These are phyloP conservation scores for Cephus runcator DNA, from an alignment of 2,888 invertebrate species.

Conservation along the genomic window DNA sequence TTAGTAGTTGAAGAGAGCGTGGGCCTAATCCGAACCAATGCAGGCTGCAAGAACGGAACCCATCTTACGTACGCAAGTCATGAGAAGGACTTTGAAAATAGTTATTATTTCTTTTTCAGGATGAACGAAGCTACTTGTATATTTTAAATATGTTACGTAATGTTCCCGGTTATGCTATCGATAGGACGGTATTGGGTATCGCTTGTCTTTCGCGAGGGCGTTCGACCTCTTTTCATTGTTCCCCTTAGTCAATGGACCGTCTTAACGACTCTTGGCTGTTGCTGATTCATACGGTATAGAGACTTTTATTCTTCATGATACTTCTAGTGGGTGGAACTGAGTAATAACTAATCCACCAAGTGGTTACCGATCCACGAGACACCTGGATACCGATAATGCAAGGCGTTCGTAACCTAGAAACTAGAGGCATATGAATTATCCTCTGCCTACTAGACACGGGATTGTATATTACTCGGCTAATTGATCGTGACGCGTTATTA, in stretches of 20 bases:
- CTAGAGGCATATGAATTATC: too few relatives aligned
- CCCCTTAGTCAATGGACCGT: constrained; percentile 34
- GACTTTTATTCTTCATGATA: too few relatives aligned
- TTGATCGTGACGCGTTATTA: constrained; percentile 55
- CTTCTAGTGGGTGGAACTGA: too few relatives aligned
- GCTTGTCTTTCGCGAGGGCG: constrained; percentile 28
- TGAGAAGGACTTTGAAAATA: constrained; percentile 25
- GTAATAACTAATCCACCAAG: too few relatives aligned
- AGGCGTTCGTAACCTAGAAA: too few relatives aligned
- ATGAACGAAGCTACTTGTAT: constrained; percentile 13
- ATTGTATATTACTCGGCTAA: constrained; percentile 32
- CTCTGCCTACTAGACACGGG: too few relatives aligned
- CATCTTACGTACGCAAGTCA: constrained; percentile 8
- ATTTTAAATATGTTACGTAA: too few relatives aligned
- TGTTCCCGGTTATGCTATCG: too few relatives aligned
- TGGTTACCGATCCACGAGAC: too few relatives aligned
- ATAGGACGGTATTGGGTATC: too few relatives aligned
- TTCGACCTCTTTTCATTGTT: constrained; percentile 27
- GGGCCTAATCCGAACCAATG: constrained; percentile 3
- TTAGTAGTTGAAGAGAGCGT: background rate
- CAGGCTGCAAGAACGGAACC: background rate
- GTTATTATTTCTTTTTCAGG: constrained; percentile 34
- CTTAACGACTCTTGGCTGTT: constrained; percentile 42
- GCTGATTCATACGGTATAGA: constrained; percentile 29
- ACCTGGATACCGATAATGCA: too few relatives aligned